phyloP scores from a whole-genome alignment of 2,888 invertebrate genomes.

The Amphipoea oculea region DNA sequence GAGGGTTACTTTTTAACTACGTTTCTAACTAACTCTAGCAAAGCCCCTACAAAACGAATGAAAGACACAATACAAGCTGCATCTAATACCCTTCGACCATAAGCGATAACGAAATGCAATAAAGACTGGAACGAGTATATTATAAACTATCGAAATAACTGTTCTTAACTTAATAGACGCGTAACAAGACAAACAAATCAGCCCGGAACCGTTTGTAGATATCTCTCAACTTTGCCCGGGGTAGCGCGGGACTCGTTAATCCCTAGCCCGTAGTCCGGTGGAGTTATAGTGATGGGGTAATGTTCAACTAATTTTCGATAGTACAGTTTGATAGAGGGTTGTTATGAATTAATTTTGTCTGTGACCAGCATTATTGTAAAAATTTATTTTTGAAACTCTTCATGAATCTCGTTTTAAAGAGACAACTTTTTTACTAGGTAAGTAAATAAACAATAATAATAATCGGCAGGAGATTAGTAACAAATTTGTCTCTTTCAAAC shows the following conservation, averaged over 20 bases:
- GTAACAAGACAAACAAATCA: conserved; percentile 71
- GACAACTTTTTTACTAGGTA: no score
- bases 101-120: conserved; percentile 39
- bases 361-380: background rate
- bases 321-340: background rate
- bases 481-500: background rate
- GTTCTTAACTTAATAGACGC: conserved; percentile 70
- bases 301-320: conserved; percentile 28
- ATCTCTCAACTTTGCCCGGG: conserved; percentile 69
- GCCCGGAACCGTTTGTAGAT: conserved; percentile 67
- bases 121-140: conserved; percentile 39
- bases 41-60: conserved; percentile 23
- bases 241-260: conserved; percentile 71
- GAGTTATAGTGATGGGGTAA: conserved; percentile 57
- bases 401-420: background rate
- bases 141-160: conserved; percentile 65
- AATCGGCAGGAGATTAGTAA: no score
- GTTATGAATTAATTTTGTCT: background rate
- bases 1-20: background rate
- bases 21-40: conserved; percentile 7
- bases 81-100: conserved; percentile 5
- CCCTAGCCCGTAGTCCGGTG: conserved; percentile 59
- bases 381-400: background rate
- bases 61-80: conserved; percentile 3
- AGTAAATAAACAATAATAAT: background rate